Conservation (phyloP, 2,888 invertebrate genomes). For the Barypeithes pellucidus region DNA sequence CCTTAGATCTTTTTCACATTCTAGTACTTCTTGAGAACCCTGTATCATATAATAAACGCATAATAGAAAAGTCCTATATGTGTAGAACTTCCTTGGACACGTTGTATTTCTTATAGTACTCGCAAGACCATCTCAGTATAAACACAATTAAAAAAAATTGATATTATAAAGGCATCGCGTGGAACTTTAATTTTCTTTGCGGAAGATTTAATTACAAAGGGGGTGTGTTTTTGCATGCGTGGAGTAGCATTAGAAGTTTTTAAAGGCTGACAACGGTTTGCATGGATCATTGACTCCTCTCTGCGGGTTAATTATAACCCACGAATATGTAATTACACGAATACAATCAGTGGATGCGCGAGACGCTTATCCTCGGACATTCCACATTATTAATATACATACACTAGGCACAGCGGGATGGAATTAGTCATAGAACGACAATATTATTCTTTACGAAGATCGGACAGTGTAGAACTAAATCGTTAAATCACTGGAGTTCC, state of each 20-base stretch:
- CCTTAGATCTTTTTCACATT: no score
- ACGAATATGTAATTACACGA: conserved; percentile 71
- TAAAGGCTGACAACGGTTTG: conserved; percentile 58
- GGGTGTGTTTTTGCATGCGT: conserved; percentile 57
- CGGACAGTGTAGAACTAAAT: no score
- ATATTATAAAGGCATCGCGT: conserved; percentile 24
- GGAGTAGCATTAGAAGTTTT: conserved; percentile 58
- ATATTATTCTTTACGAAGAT: not conserved
- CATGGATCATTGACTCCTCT: conserved; percentile 67
- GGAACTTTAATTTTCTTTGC: conserved; percentile 53
- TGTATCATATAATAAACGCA: no score
- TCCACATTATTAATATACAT: conserved; percentile 64
- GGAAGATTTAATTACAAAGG: conserved; percentile 57
- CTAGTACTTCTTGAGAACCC: no score
- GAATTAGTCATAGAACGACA: conserved; percentile 13
- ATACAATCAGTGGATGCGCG: conserved; percentile 69
- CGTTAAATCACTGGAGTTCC: no score
- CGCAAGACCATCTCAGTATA: not conserved
- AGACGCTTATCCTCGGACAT: conserved; percentile 65
- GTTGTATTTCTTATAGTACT: no score
- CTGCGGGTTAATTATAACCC: conserved; percentile 69
- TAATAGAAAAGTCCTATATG: no score
- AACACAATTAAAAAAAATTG: conserved; percentile 30
- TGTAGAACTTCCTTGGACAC: no score
- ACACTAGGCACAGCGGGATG: conserved; percentile 53